A percentile compares a stretch with the other conserved stretches of the same genome.
Conservation (phyloP, 1,140 invertebrate genomes). For the Cydia amplana region DNA sequence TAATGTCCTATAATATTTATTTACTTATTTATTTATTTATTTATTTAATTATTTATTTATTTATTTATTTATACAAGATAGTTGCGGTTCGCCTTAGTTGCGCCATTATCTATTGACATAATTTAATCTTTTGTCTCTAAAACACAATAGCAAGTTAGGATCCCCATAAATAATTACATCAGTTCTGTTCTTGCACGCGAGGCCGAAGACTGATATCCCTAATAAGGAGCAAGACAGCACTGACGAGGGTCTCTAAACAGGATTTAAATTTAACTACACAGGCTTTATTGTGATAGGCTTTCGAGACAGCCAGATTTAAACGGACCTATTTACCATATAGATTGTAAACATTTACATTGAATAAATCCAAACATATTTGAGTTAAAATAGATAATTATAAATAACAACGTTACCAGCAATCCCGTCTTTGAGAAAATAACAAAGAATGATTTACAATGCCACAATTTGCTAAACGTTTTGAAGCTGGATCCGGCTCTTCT, state of each 20-base stretch:
- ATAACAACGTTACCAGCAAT: background rate
- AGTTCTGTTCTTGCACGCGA: conserved; percentile 13
- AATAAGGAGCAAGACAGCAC: conserved; percentile 28
- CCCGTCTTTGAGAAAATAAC: background rate
- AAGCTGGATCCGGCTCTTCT: conserved; percentile 11
- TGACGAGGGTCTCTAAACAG: conserved; percentile 26
- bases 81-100: background rate
- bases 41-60: too few relatives aligned
- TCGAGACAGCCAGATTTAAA: conserved; percentile 8
- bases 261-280: conserved; percentile 28
- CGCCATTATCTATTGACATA: background rate
- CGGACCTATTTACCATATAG: background rate
- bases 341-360: background rate
- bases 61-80: background rate
- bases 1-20: too few relatives aligned
- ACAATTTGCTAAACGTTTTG: conserved; percentile 16
- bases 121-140: conserved; percentile 5
- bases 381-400: background rate
- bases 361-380: too few relatives aligned
- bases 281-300: conserved; percentile 23
- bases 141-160: conserved; percentile 25
- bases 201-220: conserved; percentile 24
- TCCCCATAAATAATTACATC: conserved; percentile 23
- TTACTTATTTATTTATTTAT: too few relatives aligned
- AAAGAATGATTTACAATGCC: conserved; percentile 12